Percentiles rank a stretch among this genome's conserved stretches.
Evolutionary conservation across 2,888 invertebrate species (phyloP).

Genomic region (Eueremaeus valkanovi): DNA sequence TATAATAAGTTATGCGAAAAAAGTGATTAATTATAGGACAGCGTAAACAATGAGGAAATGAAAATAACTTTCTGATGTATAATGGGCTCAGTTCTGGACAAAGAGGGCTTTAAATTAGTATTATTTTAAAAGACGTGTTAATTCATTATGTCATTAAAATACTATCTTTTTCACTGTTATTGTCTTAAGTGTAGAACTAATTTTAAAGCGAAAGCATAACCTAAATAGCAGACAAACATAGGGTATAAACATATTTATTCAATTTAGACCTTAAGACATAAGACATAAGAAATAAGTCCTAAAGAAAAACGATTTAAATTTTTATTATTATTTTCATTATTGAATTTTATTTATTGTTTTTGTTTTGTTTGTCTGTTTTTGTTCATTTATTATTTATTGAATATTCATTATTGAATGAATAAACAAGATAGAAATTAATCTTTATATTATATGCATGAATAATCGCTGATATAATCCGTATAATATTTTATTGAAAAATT

Average conservation of each 20-base stretch:
- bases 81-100: conserved; percentile 24
- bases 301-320: background rate
- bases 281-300: background rate
- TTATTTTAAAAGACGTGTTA: conserved; percentile 2
- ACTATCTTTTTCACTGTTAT: conserved; percentile 17
- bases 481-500: too few species aligned
- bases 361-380: background rate
- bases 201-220: conserved; percentile 34
- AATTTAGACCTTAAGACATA: too few species aligned
- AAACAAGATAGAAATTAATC: background rate
- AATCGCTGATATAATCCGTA: too few species aligned
- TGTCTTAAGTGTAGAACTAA: conserved; percentile 9
- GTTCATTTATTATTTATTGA: conserved; percentile 8
- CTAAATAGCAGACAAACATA: background rate
- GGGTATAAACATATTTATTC: background rate
- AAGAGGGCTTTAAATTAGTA: conserved; percentile 12
- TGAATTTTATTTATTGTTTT: background rate
- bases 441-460: too few species aligned
- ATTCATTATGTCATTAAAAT: conserved; percentile 26
- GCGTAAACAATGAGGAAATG: conserved; percentile 23
- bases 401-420: background rate
- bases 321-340: background rate
- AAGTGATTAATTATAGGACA: background rate
- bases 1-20: conserved; percentile 8
- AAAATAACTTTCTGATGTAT: conserved; percentile 23